A percentile compares a stretch with the other conserved stretches of the same genome.
Conservation (phyloP, 2,797 vertebrate species). For the Eulemur coronatus region DNA sequence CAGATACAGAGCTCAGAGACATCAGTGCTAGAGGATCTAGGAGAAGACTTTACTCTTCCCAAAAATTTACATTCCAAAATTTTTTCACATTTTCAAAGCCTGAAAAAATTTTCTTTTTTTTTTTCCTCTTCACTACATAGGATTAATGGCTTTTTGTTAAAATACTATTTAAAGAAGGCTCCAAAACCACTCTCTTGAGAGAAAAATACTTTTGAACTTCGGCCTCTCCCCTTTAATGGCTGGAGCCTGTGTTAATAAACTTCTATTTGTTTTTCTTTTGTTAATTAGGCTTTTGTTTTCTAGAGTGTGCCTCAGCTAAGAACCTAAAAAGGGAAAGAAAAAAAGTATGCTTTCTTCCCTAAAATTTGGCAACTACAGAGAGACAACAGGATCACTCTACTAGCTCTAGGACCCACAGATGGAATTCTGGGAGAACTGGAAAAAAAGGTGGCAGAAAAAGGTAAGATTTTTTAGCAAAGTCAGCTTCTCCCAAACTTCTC, state of each 20-base stretch:
- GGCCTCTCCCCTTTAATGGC: not conserved
- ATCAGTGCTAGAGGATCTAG: too few species aligned
- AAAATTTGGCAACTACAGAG: not conserved
- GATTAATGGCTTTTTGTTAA: not conserved
- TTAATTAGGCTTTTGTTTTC: not conserved
- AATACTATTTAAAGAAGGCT: not conserved
- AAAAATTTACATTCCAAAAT: not conserved
- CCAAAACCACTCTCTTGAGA: not conserved
- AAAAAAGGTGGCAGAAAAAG: not conserved
- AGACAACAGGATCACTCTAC: not conserved
- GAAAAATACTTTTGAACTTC: not conserved
- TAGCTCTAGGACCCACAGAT: not conserved
- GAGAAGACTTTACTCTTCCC: not conserved
- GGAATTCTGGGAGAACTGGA: not conserved
- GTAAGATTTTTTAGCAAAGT: not conserved
- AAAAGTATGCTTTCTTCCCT: not conserved
- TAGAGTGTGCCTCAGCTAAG: not conserved
- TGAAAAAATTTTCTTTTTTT: not conserved
- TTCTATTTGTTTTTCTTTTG: not conserved
- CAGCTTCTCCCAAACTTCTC: not conserved
- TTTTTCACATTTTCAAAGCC: not conserved
- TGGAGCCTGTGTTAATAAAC: not conserved
- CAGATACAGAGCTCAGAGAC: not conserved
- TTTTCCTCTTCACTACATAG: not conserved
- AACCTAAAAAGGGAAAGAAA: not conserved